Evolutionary conservation across 2,113 vertebrate genomes (phyloP).

Genomic region (Saguinus midas): DNA sequence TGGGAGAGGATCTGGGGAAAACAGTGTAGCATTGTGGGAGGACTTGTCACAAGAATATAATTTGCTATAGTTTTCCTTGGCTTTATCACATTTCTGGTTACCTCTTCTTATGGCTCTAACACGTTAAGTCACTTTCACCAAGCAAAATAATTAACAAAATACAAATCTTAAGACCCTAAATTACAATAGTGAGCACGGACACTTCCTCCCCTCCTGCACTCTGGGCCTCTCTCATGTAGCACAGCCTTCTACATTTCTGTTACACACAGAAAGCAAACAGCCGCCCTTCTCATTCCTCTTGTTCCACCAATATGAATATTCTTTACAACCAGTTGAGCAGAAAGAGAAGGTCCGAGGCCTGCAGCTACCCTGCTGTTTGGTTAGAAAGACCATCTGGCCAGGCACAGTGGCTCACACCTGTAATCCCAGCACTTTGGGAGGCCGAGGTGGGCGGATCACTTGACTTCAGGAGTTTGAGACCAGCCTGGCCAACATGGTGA

Average conservation of each 20-base stretch:
- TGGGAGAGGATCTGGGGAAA: slow-evolving; percentile 2
- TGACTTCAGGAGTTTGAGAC: too few species aligned
- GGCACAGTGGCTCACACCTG: too few species aligned
- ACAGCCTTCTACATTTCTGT: too few species aligned
- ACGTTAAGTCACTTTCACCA: not conserved
- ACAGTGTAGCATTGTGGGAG: not conserved
- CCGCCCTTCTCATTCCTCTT: not conserved
- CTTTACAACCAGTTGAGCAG: not conserved
- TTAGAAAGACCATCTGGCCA: not conserved
- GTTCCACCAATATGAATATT: not conserved
- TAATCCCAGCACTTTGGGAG: too few species aligned
- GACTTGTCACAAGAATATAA: not conserved
- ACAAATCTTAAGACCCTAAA: not conserved
- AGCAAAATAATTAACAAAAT: not conserved
- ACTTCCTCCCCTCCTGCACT: not conserved
- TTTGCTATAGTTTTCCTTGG: not conserved
- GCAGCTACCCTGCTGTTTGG: not conserved
- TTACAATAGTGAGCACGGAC: not conserved
- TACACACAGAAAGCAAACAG: not conserved
- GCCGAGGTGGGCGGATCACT: too few species aligned
- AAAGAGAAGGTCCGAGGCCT: not conserved
- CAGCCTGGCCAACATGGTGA: too few species aligned
- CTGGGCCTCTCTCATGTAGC: not conserved
- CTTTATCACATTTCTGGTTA: not conserved
- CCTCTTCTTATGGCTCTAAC: slow-evolving; percentile 16